These are phyloP conservation scores for Cheilosia variabilis DNA, from an alignment of 2,888 invertebrate genomes.

Conservation along the genomic window DNA sequence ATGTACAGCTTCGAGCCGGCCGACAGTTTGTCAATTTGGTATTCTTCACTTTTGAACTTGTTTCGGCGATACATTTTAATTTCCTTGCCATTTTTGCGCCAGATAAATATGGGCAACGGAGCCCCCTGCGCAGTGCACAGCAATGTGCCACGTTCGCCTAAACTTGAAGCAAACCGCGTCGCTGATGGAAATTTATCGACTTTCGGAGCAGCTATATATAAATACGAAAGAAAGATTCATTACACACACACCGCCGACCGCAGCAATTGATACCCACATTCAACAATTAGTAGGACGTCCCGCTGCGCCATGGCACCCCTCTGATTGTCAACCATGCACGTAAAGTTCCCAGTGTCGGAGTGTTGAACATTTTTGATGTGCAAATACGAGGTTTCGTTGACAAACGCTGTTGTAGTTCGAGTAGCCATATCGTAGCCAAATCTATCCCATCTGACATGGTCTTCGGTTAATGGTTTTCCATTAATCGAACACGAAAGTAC, in stretches of 20 bases:
- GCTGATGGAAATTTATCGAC: conserved; percentile 80
- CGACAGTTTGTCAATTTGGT: conserved; percentile 79
- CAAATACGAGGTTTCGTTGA: conserved; percentile 80
- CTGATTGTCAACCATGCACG: conserved; percentile 81
- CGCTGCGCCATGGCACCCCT: conserved; percentile 79
- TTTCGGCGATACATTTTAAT: conserved; percentile 81
- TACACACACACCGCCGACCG: conserved; percentile 30
- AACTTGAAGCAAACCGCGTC: conserved; percentile 80
- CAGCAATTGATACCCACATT: conserved; percentile 79
- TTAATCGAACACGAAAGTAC: conserved; percentile 80
- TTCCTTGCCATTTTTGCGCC: conserved; percentile 82
- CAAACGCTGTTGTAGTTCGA: conserved; percentile 79
- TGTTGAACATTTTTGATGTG: conserved; percentile 81
- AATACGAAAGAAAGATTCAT: conserved; percentile 24
- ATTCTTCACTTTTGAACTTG: conserved; percentile 80
- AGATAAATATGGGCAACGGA: conserved; percentile 80
- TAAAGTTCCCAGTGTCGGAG: conserved; percentile 81
- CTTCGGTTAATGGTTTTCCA: conserved; percentile 80
- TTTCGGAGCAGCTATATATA: conserved; percentile 80
- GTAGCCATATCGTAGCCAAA: conserved; percentile 80
- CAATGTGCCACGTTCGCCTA: conserved; percentile 80
- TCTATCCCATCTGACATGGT: conserved; percentile 81
- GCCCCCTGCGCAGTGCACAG: conserved; percentile 80
- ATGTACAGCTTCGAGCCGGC: conserved; percentile 80
- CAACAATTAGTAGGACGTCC: conserved; percentile 81